phyloP scores from a whole-genome alignment of 2,797 vertebrate genomes.

The Falco columbarius region DNA sequence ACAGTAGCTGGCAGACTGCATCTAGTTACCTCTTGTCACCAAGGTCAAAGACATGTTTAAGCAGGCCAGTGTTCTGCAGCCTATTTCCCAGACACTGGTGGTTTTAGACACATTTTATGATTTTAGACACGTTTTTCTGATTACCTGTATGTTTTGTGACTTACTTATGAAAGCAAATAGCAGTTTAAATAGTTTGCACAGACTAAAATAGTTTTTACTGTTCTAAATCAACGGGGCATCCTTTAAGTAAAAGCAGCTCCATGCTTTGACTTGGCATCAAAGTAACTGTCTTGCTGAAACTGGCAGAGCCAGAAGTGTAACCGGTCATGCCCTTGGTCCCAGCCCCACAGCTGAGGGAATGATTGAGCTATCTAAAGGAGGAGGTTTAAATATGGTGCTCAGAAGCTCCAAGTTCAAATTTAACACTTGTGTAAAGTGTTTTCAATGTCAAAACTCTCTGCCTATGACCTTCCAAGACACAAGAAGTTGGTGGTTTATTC shows the following conservation, averaged over 20 bases:
- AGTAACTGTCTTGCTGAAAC: background rate
- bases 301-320: background rate
- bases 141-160: background rate
- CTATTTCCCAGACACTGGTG: background rate
- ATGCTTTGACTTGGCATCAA: background rate
- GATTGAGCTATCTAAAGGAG: background rate
- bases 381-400: background rate
- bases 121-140: background rate
- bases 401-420: background rate
- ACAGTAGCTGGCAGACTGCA: background rate
- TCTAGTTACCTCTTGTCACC: background rate
- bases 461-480: background rate
- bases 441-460: background rate
- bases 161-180: background rate
- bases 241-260: background rate
- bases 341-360: background rate
- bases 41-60: background rate
- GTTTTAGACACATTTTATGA: background rate
- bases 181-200: background rate
- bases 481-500: background rate
- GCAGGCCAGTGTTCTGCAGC: background rate
- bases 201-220: background rate
- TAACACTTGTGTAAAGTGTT: background rate
- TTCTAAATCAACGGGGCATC: background rate
- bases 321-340: background rate